Conservation (phyloP, 1,140 invertebrate species). For the Dinoponera quadriceps region DNA sequence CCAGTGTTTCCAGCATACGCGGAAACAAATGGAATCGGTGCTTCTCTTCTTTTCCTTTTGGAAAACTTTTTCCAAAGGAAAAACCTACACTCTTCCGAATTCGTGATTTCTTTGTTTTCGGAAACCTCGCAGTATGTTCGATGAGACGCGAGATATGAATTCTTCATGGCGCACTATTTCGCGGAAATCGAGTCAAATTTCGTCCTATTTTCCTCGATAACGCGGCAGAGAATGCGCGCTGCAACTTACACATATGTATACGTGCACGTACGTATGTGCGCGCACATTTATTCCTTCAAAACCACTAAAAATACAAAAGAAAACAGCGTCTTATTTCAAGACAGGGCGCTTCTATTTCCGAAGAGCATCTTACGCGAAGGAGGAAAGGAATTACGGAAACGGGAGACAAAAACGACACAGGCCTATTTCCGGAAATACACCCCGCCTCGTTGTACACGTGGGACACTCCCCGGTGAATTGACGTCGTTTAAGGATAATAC, state of each 20-base stretch:
- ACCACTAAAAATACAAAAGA: not conserved
- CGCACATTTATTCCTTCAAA: not conserved
- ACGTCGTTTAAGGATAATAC: constrained; percentile 18
- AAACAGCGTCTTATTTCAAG: not conserved
- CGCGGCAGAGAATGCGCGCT: not conserved
- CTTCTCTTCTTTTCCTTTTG: not conserved
- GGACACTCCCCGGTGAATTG: not conserved
- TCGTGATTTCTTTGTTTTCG: not conserved
- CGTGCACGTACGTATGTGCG: not conserved
- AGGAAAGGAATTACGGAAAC: not conserved
- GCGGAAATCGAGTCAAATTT: constrained; percentile 11
- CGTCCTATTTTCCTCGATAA: constrained; percentile 14
- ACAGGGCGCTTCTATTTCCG: not conserved
- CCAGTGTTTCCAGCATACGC: not conserved
- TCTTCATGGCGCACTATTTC: not conserved
- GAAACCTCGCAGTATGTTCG: not conserved
- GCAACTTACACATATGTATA: not conserved
- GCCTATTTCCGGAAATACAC: not conserved
- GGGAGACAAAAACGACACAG: not conserved
- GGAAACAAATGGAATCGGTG: not conserved
- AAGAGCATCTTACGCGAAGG: too few species aligned
- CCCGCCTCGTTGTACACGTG: not conserved
- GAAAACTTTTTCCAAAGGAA: too few species aligned
- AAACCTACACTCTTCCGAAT: not conserved
- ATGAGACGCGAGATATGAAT: constrained; percentile 12